Evolutionary conservation across 2,113 vertebrate species (phyloP), one percentile per base, ranked within the genome.

Genomic region (Colistium nudipinnis): DNA sequence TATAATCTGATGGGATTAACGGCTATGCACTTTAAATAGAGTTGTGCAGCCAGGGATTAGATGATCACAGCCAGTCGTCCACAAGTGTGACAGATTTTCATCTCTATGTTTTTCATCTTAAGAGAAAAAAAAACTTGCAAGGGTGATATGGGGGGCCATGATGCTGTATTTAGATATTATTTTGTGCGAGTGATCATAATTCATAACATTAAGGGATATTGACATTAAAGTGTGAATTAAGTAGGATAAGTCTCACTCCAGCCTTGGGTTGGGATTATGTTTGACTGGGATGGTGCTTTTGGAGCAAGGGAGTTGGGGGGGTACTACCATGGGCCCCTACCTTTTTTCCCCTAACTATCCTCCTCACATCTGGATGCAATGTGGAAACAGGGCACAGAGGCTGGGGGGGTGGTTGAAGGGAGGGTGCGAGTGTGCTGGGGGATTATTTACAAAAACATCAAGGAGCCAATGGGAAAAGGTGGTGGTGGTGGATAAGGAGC

Each of bases 341-440:
- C 76, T 80, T 76, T 60, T 74, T 80, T 70, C 70, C 65, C 77
- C 74, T 53, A 56, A 75, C 74, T 66, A 80, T 62, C 74, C 81
- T 83, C 79, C 68, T 86, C 82, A 90, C 90, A 93, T 93, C 90
- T 92, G 90, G 90, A 84, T 86, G 76, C 86, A 90, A 91, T 91
- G 87, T 87, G 87, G 80, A 72, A 88, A 70, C 66, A 54, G 70
- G 77, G 77, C 65, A 59, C 31, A 16, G 74, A 62, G 74, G 82
- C 82, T 78, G 72, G 25, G 48, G 59, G 83, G 72, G 62, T 71
- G 47, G 85, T 84, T 83, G 68, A 54, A 64, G 83, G 83, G 82
- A 70, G 83, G 78, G 72, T 71, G 77, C 53, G 63, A 68, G 77
- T 78, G 72, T 61, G 76, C 75, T 48, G 81, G 84, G 89, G 80